phyloP scores from a whole-genome alignment of 2,113 vertebrate genomes.

The Abramis brama region DNA sequence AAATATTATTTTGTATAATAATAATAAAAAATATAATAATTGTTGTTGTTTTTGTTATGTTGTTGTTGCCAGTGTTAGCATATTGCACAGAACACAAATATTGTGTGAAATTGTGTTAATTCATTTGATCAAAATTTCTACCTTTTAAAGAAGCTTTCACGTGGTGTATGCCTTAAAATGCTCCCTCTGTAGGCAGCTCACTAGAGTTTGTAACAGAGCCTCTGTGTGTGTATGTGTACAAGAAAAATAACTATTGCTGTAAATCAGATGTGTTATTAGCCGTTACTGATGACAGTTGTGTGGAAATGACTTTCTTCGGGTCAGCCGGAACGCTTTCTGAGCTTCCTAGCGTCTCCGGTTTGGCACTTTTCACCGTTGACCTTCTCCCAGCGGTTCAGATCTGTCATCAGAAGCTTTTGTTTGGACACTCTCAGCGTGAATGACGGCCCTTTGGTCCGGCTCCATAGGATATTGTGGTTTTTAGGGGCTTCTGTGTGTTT shows the following conservation, averaged over 20 bases:
- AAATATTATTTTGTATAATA: background rate
- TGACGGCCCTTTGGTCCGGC: background rate
- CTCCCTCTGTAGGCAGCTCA: background rate
- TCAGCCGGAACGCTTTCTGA: background rate
- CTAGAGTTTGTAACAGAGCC: background rate
- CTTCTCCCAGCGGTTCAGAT: background rate
- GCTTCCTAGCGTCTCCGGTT: background rate
- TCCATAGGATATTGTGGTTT: conserved; percentile 42
- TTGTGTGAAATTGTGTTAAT: background rate
- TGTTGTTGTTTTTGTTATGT: too few species aligned
- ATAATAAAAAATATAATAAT: too few species aligned
- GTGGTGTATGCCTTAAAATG: background rate
- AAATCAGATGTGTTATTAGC: conserved; percentile 19
- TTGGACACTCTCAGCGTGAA: conserved; percentile 30
- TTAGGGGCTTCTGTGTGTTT: conserved; percentile 33
- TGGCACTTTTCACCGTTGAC: background rate
- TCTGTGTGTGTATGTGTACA: background rate
- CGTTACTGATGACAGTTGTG: background rate
- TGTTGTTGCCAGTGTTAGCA: background rate
- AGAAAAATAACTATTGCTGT: background rate
- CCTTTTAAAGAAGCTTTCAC: too few species aligned
- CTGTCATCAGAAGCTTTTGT: conserved; percentile 13
- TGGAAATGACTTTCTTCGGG: background rate
- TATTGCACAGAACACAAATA: background rate
- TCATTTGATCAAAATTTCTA: too few species aligned